These are phyloP conservation scores for Phthorimaea operculella DNA, from an alignment of 1,140 invertebrate species.

Conservation along the genomic window DNA sequence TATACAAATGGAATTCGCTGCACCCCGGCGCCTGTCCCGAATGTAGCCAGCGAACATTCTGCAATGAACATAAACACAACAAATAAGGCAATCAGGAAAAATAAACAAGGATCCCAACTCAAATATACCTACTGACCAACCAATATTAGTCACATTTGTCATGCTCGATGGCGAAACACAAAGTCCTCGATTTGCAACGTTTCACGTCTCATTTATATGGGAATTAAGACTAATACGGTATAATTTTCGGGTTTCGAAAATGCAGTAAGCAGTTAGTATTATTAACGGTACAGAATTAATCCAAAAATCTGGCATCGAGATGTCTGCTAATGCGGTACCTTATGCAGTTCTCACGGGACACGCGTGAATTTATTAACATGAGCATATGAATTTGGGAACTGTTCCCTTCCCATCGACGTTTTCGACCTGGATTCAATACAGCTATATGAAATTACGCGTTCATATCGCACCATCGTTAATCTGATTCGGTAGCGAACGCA, in stretches of 20 bases:
- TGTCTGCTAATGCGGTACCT: neutral
- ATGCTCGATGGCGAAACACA: constrained; percentile 13
- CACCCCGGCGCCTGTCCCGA: constrained; percentile 76
- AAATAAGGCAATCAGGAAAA: constrained; percentile 8
- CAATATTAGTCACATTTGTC: constrained; percentile 17
- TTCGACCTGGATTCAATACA: neutral
- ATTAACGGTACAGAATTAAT: constrained; percentile 13
- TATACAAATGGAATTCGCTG: constrained; percentile 88
- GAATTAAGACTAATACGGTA: constrained; percentile 27
- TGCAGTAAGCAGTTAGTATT: constrained; percentile 10
- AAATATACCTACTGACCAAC: neutral
- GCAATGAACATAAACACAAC: constrained; percentile 52
- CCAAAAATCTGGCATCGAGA: neutral
- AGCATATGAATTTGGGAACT: neutral
- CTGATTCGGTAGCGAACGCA: neutral
- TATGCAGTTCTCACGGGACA: neutral
- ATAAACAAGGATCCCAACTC: constrained; percentile 7
- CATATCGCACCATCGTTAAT: neutral
- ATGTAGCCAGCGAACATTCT: constrained; percentile 86
- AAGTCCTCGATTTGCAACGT: neutral
- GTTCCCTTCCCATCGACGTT: neutral
- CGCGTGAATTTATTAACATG: neutral
- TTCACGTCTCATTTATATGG: constrained; percentile 26
- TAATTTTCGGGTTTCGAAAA: constrained; percentile 15
- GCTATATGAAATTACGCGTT: neutral